Evolutionary conservation across 2,113 vertebrate species (phyloP).

Genomic region (Myocastor coypus): DNA sequence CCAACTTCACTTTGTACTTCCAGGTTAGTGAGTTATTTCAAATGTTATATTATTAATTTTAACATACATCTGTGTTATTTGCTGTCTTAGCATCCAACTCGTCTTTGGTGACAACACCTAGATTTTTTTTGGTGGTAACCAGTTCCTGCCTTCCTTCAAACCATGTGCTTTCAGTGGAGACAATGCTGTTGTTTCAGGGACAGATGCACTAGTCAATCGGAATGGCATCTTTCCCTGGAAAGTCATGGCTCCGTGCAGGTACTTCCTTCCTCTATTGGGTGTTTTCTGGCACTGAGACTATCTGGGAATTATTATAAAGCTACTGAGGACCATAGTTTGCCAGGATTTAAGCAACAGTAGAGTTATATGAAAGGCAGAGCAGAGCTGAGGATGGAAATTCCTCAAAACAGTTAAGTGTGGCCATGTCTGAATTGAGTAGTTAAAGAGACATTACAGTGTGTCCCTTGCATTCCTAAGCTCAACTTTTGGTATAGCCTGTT

Average conservation of each 20-base stretch:
- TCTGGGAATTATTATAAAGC: neutral
- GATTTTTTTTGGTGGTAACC: conserved; percentile 6
- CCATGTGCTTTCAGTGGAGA: neutral
- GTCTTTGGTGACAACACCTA: neutral
- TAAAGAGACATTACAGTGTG: neutral
- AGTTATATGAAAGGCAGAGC: neutral
- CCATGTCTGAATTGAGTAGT: neutral
- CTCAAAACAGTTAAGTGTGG: neutral
- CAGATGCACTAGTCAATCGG: neutral
- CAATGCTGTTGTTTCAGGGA: neutral
- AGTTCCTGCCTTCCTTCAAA: neutral
- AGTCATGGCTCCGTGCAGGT: neutral
- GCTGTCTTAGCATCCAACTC: neutral
- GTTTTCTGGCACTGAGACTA: neutral
- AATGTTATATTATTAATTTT: neutral
- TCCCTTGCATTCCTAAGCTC: neutral
- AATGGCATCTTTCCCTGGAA: neutral
- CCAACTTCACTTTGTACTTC: neutral
- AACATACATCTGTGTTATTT: neutral
- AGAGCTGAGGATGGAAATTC: neutral
- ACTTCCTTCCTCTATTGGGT: neutral
- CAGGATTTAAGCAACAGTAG: neutral
- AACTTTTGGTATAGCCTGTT: conserved; percentile 1
- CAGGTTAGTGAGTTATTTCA: neutral
- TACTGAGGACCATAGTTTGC: neutral